A percentile compares a stretch with the other conserved stretches of the same genome.
phyloP scores from a whole-genome alignment of 1,140 invertebrate genomes.

The Cydia fagiglandana region DNA sequence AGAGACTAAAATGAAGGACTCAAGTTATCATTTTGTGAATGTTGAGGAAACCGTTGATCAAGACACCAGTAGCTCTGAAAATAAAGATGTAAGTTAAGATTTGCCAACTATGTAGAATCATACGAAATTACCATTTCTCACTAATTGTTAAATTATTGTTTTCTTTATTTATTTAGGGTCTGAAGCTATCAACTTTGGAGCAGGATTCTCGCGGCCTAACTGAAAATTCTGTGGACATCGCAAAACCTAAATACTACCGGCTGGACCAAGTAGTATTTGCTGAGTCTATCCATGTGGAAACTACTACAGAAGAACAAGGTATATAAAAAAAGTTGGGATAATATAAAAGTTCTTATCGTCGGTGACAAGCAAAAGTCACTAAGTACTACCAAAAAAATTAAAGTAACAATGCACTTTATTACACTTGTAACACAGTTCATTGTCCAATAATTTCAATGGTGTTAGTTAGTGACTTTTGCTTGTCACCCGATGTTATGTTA shows the following conservation, averaged over 20 bases:
- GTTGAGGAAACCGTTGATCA: neutral
- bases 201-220: neutral
- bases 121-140: neutral
- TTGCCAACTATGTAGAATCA: neutral
- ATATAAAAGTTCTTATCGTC: too few relatives aligned
- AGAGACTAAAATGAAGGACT: neutral
- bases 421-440: too few relatives aligned
- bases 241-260: slow-evolving; percentile 29
- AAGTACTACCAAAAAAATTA: too few relatives aligned
- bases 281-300: slow-evolving; percentile 25
- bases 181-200: neutral
- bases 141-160: neutral
- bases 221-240: neutral
- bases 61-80: neutral
- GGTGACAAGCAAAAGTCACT: too few relatives aligned
- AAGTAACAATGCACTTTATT: too few relatives aligned
- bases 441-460: too few relatives aligned
- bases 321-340: too few relatives aligned
- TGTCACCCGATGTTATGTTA: too few relatives aligned
- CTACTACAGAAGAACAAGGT: neutral
- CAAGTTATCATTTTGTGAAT: neutral
- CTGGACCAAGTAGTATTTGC: slow-evolving; percentile 35
- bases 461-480: too few relatives aligned
- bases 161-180: neutral
- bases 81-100: neutral